These are phyloP conservation scores for Axea sp. DNA, from an alignment of 2,888 invertebrate genomes.

Conservation along the genomic window DNA sequence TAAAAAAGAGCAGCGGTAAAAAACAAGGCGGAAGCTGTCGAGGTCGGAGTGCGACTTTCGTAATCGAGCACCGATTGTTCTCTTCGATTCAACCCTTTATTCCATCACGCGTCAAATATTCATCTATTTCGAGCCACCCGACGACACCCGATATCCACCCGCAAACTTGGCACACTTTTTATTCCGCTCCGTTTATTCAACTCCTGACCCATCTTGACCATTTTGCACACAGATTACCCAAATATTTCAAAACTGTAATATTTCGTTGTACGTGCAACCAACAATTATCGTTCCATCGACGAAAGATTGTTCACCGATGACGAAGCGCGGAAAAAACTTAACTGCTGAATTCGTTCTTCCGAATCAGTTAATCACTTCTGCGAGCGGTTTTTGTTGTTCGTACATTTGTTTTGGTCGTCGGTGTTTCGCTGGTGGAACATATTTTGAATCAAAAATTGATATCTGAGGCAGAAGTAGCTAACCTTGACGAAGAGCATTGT, in stretches of 20 bases:
- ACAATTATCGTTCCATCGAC: background rate
- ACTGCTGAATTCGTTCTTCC: slow-evolving; percentile 38
- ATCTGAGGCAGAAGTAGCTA: slow-evolving; percentile 68
- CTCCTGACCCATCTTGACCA: too few species aligned
- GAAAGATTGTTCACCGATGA: slow-evolving; percentile 18
- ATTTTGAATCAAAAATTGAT: slow-evolving; percentile 47
- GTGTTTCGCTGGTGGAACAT: slow-evolving; percentile 26
- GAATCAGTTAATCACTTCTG: slow-evolving; percentile 40
- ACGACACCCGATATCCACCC: too few species aligned
- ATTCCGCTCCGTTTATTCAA: too few species aligned
- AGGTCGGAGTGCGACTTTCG: slow-evolving; percentile 53
- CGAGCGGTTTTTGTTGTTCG: slow-evolving; percentile 21
- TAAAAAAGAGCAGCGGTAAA: slow-evolving; percentile 44
- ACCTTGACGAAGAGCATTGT: slow-evolving; percentile 77
- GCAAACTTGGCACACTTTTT: too few species aligned
- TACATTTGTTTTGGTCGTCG: slow-evolving; percentile 32
- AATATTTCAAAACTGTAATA: too few species aligned
- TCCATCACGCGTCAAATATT: slow-evolving; percentile 2
- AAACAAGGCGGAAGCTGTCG: slow-evolving; percentile 53
- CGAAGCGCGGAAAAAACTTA: slow-evolving; percentile 26
- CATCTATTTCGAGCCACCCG: too few species aligned
- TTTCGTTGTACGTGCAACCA: too few species aligned
- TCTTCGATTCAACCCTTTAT: slow-evolving; percentile 30
- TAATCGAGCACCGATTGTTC: slow-evolving; percentile 42
- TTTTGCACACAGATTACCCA: too few species aligned